phyloP scores from a whole-genome alignment of 2,888 invertebrate species.

The Diachrysia chrysitis region DNA sequence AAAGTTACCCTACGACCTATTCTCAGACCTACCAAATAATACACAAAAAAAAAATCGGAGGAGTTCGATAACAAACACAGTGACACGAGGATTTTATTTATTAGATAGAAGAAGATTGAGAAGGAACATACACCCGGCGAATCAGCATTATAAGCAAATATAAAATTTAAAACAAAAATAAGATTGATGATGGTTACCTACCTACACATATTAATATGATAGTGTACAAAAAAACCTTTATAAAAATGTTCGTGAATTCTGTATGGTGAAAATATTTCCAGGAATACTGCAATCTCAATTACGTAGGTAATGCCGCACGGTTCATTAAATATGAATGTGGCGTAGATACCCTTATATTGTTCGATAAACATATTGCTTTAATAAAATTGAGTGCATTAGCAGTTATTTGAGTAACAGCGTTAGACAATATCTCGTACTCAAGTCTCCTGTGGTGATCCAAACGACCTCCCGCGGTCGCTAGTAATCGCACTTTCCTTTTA shows the following conservation, averaged over 20 bases:
- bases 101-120: too few relatives aligned
- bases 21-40: too few relatives aligned
- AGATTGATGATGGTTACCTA: too few relatives aligned
- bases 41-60: too few relatives aligned
- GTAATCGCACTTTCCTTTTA: slow-evolving; percentile 78
- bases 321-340: slow-evolving; percentile 54
- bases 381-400: slow-evolving; percentile 60
- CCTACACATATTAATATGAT: too few relatives aligned
- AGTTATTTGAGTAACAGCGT: slow-evolving; percentile 77
- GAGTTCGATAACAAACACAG: too few relatives aligned
- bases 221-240: neutral
- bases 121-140: too few relatives aligned
- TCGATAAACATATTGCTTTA: slow-evolving; percentile 50
- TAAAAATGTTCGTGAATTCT: slow-evolving; percentile 11
- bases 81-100: too few relatives aligned
- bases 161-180: too few relatives aligned
- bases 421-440: slow-evolving; percentile 74
- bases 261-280: slow-evolving; percentile 20
- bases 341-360: slow-evolving; percentile 46
- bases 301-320: slow-evolving; percentile 33
- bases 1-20: too few relatives aligned
- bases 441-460: slow-evolving; percentile 70
- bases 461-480: slow-evolving; percentile 70
- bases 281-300: slow-evolving; percentile 41
- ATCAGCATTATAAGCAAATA: too few relatives aligned